phyloP scores from a whole-genome alignment of 2,797 vertebrate species.

The Argyrosomus regius region DNA sequence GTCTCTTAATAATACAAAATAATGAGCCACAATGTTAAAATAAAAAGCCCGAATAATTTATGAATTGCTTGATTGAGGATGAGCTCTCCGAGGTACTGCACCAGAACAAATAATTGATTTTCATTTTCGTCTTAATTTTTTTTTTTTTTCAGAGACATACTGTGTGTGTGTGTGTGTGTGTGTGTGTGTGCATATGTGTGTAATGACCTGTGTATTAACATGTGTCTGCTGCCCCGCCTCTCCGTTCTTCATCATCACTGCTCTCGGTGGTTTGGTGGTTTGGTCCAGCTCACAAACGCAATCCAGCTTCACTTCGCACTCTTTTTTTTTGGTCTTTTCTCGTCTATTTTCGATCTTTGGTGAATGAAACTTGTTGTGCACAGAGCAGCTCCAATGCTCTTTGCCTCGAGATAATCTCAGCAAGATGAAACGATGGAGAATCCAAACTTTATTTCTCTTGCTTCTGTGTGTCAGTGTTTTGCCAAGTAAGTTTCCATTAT shows the following conservation, averaged over 20 bases:
- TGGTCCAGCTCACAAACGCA: background rate
- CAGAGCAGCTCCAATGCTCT: slow-evolving; percentile 39
- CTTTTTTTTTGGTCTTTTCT: background rate
- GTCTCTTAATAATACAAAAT: background rate
- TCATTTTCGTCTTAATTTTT: background rate
- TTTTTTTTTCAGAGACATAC: background rate
- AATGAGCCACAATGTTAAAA: background rate
- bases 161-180: background rate
- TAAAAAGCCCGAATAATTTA: background rate
- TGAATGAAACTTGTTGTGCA: background rate
- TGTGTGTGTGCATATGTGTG: background rate
- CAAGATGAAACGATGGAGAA: slow-evolving; percentile 72
- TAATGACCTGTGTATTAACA: background rate
- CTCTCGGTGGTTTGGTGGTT: background rate
- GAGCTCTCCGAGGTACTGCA: slow-evolving; percentile 69
- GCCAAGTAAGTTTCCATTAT: slow-evolving; percentile 71
- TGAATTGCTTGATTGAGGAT: background rate
- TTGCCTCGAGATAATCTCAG: slow-evolving; percentile 30
- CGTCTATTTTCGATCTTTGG: background rate
- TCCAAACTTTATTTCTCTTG: slow-evolving; percentile 49
- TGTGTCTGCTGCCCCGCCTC: slow-evolving; percentile 45
- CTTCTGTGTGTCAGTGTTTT: slow-evolving; percentile 64
- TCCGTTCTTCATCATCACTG: background rate
- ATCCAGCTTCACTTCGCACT: background rate
- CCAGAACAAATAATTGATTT: accelerated